Base-by-base conservation (phyloP, 1,140 invertebrate species). In the Zaprionus lachaisei region DNA sequence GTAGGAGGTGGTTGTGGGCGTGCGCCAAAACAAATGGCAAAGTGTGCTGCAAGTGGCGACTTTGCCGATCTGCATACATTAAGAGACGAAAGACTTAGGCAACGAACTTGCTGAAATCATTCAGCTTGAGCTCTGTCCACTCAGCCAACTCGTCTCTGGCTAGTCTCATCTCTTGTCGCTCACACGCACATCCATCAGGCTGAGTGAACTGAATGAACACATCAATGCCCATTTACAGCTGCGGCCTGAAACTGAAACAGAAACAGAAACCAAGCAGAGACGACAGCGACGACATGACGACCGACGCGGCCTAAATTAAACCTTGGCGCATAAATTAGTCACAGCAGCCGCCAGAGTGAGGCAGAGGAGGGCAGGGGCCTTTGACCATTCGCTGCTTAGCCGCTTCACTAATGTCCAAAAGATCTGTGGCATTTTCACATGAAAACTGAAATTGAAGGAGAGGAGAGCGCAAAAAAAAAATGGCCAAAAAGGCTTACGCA, bases 21-120 rank as follows among this genome's bases (percentile, higher is more conserved):
- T 17, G 31, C 38, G 67, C 67, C 14, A 37, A 31, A 77, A 73
- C 65, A 79, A 90, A 84, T 90, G 79, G 72, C 81, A 71, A 90
- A 90, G 85, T 81, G 85, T 91, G 85, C 85, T 85, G 76, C 73
- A 80, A 90, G 81, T 90, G 80, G 76, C 73, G 75, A 90, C 76
- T 90, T 79, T 77, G 84, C 67, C 80, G 69, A 51, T 63, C 54
- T 56, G 66, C 69, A 66, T 65, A 38, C 34, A 73, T 56, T 76
- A 76, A 47, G 14, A 17, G 63, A 72, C 89, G 70, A 83, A 91
- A 83, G 81, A 91, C 77, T 89, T 74, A 64, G 56, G 71, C 75
- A 70, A 71, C 81, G 78, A 87, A 87, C 83, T 80, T 76, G 81
- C 15, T 26, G 12, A 6, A 24, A 37, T 47, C n/a, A 34, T 11